Percentiles rank a stretch among this genome's conserved stretches.
Conservation (phyloP, 2,113 vertebrate species). For the Grammomys dolichurus region DNA sequence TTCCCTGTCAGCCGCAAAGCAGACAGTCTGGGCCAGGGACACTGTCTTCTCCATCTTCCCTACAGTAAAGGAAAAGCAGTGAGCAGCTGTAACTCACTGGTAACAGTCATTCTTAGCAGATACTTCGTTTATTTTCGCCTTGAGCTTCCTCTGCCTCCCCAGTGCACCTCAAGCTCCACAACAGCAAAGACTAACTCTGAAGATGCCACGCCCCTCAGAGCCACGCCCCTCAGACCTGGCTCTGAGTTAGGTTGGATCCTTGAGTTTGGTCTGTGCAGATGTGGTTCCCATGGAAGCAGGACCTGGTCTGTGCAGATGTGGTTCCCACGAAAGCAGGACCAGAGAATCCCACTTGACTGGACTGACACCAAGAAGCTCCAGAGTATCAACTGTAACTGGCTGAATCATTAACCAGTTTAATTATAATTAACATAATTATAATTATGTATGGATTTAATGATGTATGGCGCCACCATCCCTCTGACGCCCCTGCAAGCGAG, state of each 20-base stretch:
- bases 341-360: neutral
- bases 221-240: neutral
- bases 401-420: neutral
- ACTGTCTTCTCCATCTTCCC: neutral
- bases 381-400: neutral
- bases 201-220: neutral
- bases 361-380: neutral
- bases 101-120: neutral
- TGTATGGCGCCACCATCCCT: neutral
- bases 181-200: neutral
- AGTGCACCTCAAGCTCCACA: neutral
- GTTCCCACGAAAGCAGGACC: neutral
- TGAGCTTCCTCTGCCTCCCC: neutral
- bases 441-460: neutral
- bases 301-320: neutral
- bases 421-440: no score
- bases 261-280: neutral
- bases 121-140: neutral
- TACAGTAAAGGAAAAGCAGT: neutral
- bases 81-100: no score
- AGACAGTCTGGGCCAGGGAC: neutral
- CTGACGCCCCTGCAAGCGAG: neutral
- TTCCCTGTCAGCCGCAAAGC: neutral
- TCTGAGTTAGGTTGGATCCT: neutral
- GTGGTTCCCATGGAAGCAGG: neutral